These are phyloP conservation scores for Cygnus olor DNA, from an alignment of 2,797 vertebrate genomes.

Conservation along the genomic window DNA sequence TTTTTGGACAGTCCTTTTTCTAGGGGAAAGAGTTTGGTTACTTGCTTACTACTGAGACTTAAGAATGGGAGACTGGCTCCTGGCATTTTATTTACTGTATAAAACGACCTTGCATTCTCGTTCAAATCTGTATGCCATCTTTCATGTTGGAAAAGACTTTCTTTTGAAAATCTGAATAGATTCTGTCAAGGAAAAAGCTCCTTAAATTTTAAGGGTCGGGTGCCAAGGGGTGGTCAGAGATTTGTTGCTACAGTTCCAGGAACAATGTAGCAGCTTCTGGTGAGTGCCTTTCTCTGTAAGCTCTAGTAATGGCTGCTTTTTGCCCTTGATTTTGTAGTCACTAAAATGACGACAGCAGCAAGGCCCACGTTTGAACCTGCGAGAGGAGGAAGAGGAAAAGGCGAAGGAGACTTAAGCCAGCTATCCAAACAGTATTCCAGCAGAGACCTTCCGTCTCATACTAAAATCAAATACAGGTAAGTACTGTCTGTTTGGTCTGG, in stretches of 20 bases:
- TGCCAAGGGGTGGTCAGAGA: not conserved
- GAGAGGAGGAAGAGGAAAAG: slow-evolving; percentile 95
- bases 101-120: fast-evolving
- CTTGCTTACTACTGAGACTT: not conserved
- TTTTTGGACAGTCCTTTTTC: not conserved
- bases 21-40: not conserved
- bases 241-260: not conserved
- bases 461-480: slow-evolving; percentile 98
- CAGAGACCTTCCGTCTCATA: slow-evolving; percentile 95
- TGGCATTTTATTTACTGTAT: not conserved
- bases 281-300: not conserved
- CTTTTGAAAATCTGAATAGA: not conserved
- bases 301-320: not conserved
- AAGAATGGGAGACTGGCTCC: not conserved
- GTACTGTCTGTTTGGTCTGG: not conserved
- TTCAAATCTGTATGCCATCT: not conserved
- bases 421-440: slow-evolving; percentile 96
- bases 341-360: slow-evolving; percentile 94
- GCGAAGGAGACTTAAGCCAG: slow-evolving; percentile 96
- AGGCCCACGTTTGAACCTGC: slow-evolving; percentile 98
- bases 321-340: not conserved
- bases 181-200: not conserved
- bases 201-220: not conserved
- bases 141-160: not conserved
- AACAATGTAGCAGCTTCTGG: not conserved